phyloP scores from a whole-genome alignment of 2,113 vertebrate species.

The Gymnogyps californianus region DNA sequence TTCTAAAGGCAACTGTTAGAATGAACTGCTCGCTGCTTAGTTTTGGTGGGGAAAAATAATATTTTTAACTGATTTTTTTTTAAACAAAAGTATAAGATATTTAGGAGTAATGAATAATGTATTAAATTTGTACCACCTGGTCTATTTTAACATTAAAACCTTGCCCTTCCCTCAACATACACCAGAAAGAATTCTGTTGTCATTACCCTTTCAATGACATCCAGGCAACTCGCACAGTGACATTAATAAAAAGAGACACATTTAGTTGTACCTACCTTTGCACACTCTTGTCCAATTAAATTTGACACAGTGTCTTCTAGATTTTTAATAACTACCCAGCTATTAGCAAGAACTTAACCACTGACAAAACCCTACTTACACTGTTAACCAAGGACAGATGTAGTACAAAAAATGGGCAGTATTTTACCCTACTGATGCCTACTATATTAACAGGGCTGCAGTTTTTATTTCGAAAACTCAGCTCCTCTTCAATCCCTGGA shows the following conservation, averaged over 20 bases:
- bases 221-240: not conserved
- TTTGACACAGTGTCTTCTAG: slow-evolving; percentile 15
- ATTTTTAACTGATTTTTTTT: not conserved
- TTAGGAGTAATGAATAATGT: not conserved
- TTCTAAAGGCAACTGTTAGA: slow-evolving; percentile 8
- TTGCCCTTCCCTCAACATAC: not conserved
- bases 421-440: not conserved
- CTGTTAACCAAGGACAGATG: not conserved
- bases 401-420: not conserved
- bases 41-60: not conserved
- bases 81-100: not conserved
- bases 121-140: not conserved
- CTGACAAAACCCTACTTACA: not conserved
- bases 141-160: not conserved
- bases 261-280: slow-evolving; percentile 8
- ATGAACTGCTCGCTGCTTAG: not conserved
- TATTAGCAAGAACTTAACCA: not conserved
- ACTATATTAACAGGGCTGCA: not conserved
- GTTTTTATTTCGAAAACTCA: not conserved
- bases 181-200: not conserved
- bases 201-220: slow-evolving; percentile 26
- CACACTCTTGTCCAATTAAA: slow-evolving; percentile 39
- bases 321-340: slow-evolving; percentile 16
- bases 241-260: slow-evolving; percentile 27
- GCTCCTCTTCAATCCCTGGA: not conserved